Evolutionary conservation across 2,113 vertebrate genomes (phyloP), one percentile per base, ranked within the genome.

Genomic region (Phaetusa simplex): DNA sequence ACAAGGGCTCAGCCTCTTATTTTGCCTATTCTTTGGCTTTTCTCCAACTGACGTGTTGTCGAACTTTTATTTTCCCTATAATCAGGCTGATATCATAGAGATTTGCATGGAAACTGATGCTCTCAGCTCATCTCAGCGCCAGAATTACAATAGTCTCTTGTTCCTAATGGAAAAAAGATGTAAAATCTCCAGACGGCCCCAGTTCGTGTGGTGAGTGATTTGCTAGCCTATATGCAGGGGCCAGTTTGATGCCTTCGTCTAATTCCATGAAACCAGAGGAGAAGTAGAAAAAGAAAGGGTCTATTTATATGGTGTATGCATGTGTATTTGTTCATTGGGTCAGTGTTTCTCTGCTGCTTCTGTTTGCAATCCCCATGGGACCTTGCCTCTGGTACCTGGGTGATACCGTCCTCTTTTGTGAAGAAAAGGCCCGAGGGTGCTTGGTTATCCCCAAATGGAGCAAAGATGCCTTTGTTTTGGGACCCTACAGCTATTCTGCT

Each of bases 91-190:
- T 96, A 95, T 94, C 92, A 90, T 92, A 78, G 80, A 65, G 72
- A 59, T 92, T 94, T 84, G 55, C 69, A 20, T 36, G 69, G 70
- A 89, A 95, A 87, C 56, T 49, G 61, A 84, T 95, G 90, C 58
- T 76, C 77, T 86, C 86, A 95, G 43, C 86, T 92, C 69, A 72
- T 95, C 88, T 69, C 69, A 22, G 47, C 26, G 82, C 90, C 86
- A 91, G 86, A 93, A 92, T 86, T 92, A 88, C 83, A 96, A 74
- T 18, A 83, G 61, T 38, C 93, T 92, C 78, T 88, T 97, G 70
- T 73, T 95, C 19, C 61, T 93, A 64, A 79, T 86, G 83, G 93
- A 95, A 96, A 92, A 95, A 95, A 76, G 24, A 91, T 69, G 77
- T 84, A 81, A 88, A 58, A 52, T 47, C 53, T 74, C 82, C 90